Evolutionary conservation across 2,888 invertebrate genomes (phyloP).

Genomic region (Lithodes maja): DNA sequence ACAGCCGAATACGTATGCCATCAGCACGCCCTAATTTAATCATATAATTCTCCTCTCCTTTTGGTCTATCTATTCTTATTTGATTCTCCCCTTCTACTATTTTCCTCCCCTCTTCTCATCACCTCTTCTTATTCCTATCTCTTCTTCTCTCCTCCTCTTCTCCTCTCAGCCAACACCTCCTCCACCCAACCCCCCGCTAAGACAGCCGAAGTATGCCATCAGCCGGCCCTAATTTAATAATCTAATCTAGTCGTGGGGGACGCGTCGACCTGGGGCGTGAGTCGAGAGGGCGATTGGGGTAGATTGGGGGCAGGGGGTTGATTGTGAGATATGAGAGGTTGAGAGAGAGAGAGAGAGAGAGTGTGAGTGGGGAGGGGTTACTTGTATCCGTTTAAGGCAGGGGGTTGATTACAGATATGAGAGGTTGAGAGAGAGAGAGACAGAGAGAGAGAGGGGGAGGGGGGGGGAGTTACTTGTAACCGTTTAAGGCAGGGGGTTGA

Average conservation of each 20-base stretch:
- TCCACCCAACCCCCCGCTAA: neutral
- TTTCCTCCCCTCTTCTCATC: too few species aligned
- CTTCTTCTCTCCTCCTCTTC: too few species aligned
- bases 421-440: neutral
- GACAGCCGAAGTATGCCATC: neutral
- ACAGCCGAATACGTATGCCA: neutral
- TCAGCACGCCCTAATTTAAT: neutral
- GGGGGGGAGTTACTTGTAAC: too few species aligned
- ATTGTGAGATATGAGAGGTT: neutral
- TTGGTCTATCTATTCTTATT: too few species aligned
- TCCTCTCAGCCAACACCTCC: neutral
- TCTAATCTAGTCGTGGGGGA: neutral
- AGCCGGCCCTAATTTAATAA: neutral
- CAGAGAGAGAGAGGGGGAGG: neutral
- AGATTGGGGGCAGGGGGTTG: too few species aligned
- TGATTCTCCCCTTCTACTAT: too few species aligned
- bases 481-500: too few species aligned
- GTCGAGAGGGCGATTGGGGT: too few species aligned
- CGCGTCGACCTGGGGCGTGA: neutral
- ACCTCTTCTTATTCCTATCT: too few species aligned
- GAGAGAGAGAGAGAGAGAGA: neutral
- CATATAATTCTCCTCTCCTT: too few species aligned
- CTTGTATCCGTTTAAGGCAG: too few species aligned
- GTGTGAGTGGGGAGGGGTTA: neutral
- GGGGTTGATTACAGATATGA: neutral